Evolutionary conservation across 2,888 invertebrate genomes (phyloP), one percentile per base, ranked within the genome.

Genomic region (Deilephila elpenor): DNA sequence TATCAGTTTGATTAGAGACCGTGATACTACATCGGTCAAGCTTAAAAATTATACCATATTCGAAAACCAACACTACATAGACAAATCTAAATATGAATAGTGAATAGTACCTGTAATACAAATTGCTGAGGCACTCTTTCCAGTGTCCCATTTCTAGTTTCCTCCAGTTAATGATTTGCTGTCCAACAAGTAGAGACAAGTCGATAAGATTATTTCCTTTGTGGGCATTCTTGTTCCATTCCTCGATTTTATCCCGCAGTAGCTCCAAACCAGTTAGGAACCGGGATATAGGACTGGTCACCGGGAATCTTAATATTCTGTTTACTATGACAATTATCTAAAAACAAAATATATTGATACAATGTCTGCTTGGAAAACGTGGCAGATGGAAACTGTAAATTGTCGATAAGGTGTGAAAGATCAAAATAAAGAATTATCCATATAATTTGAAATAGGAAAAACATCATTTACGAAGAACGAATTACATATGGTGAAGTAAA

Each of bases 141-240:
- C 99, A 99, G 83, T 97, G 96, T 74, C 96, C 96, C 81, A 99
- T 95, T 88, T 99, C 99, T 37, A 98, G 88, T 87, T 98, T 97
- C 74, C 99, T 96, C 99, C 99, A 99, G 71, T 96, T 95, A 70
- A 99, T 96, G 71, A 99, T 97, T 84, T 97, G 96, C 76, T 96
- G 96, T 0, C 97, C 97, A 1, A 99, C 94, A 44, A 95, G 95
- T 44, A 96, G 89, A n/a, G 98, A 96, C 75, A 97, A 95, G 0
- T 96, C 95, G 0, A 96, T 95, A 83, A 99, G 92, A 77, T 98
- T 98, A 75, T 99, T 98, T 7, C 97, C 97, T 78, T 96, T 96
- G 83, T 98, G 98, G 0, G 99, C 98, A 80, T 98, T 97, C 82
- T 97, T 96, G 88, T 99, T 98, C 99, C 99, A 99, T 83, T 98